Evolutionary conservation across 2,113 vertebrate genomes (phyloP).

Genomic region (Catharus minimus): DNA sequence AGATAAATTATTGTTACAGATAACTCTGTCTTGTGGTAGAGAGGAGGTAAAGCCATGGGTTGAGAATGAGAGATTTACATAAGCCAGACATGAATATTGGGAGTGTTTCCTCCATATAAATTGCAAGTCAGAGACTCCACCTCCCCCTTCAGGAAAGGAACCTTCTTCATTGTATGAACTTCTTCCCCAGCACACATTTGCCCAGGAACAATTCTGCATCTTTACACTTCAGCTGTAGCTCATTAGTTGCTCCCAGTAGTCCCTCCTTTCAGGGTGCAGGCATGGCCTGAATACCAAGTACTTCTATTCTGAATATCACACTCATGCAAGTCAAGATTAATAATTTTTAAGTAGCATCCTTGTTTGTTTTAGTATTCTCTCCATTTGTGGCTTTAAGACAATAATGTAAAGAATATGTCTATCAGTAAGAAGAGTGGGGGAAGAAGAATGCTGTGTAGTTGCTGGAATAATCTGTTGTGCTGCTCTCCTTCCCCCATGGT

Average conservation of each 20-base stretch:
- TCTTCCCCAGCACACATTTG: not conserved
- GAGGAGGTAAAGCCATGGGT: not conserved
- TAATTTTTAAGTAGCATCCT: not conserved
- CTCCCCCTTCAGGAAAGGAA: not conserved
- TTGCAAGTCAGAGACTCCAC: not conserved
- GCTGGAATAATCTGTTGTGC: not conserved
- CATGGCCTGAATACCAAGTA: conserved; percentile 29
- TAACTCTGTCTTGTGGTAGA: not conserved
- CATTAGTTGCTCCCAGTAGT: conserved; percentile 34
- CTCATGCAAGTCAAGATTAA: not conserved
- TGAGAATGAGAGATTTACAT: not conserved
- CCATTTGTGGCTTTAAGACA: not conserved
- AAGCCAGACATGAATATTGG: not conserved
- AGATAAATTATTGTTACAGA: not conserved
- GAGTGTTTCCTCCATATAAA: not conserved
- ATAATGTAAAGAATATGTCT: not conserved
- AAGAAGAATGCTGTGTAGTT: not conserved
- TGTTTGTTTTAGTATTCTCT: not conserved
- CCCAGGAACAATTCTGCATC: not conserved
- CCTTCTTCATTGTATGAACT: not conserved
- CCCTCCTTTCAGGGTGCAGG: not conserved
- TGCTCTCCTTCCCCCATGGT: not conserved
- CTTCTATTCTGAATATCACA: not conserved
- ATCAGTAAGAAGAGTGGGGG: not conserved
- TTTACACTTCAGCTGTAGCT: not conserved